phyloP scores from a whole-genome alignment of 1,140 invertebrate species.

The Anadara kagoshimensis region DNA sequence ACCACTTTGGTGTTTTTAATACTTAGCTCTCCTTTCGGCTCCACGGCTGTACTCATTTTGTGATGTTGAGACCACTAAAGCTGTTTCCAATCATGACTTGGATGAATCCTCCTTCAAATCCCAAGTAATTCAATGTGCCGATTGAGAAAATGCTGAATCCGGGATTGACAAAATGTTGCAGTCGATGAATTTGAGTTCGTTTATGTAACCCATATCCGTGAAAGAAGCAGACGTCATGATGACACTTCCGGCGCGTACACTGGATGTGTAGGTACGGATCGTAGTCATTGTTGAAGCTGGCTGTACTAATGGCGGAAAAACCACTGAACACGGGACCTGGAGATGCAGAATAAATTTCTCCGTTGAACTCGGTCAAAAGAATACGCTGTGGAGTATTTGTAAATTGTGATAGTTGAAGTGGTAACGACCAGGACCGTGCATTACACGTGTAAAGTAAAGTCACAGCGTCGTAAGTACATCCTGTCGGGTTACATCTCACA shows the following conservation, averaged over 20 bases:
- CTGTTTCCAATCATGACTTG: constrained; percentile 19
- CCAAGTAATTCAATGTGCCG: constrained; percentile 33
- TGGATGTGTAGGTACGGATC: constrained; percentile 20
- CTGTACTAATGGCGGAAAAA: constrained; percentile 16
- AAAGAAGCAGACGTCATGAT: constrained; percentile 1
- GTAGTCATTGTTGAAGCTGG: constrained; percentile 10
- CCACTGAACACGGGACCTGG: too few relatives aligned
- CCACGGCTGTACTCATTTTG: constrained; percentile 21
- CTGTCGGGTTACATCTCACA: constrained; percentile 6
- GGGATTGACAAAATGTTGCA: constrained; percentile 34
- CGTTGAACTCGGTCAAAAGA: constrained; percentile 15
- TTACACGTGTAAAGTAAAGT: constrained; percentile 24
- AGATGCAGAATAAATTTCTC: not conserved
- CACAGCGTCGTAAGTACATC: constrained; percentile 30
- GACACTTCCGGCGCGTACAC: constrained; percentile 6
- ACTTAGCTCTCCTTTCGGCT: constrained; percentile 22
- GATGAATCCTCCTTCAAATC: constrained; percentile 36
- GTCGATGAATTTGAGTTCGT: constrained; percentile 36
- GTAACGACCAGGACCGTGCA: constrained; percentile 31
- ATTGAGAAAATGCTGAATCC: constrained; percentile 19
- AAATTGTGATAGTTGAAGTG: constrained; percentile 29
- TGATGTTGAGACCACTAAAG: constrained; percentile 33
- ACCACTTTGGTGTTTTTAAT: constrained; percentile 33
- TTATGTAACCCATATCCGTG: constrained; percentile 7
- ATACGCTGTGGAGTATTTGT: constrained; percentile 32